Evolutionary conservation across 2,797 vertebrate species (phyloP).

Genomic region (Siniperca scherzeri): DNA sequence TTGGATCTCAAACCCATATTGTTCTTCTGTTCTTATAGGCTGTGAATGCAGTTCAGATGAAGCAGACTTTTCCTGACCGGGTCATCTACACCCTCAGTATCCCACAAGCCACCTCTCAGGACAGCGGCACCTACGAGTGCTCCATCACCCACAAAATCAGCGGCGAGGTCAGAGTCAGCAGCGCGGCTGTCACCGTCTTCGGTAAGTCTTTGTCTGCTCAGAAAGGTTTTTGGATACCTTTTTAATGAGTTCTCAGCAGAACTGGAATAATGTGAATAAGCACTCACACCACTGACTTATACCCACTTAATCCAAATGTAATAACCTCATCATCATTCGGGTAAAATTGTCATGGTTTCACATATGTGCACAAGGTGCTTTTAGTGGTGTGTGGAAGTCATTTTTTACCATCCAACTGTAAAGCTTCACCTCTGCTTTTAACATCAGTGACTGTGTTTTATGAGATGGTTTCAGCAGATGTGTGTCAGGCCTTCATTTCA

Average conservation of each 20-base stretch:
- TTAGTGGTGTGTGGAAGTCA: conserved; percentile 54
- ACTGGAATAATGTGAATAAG: conserved; percentile 1
- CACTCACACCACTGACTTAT: neutral
- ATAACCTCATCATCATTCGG: conserved; percentile 42
- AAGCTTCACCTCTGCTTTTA: conserved; percentile 79
- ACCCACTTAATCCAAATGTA: conserved; percentile 36
- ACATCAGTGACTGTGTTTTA: conserved; percentile 78
- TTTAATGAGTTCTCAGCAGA: neutral
- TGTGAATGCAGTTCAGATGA: conserved; percentile 73
- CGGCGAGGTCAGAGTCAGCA: conserved; percentile 85
- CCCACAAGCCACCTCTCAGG: conserved; percentile 87
- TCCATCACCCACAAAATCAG: conserved; percentile 84
- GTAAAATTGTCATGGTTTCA: conserved; percentile 37
- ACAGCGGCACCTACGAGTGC: conserved; percentile 94
- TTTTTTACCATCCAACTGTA: conserved; percentile 56
- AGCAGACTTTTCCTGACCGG: conserved; percentile 65
- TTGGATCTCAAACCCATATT: conserved; percentile 10
- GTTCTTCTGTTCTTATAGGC: conserved; percentile 82
- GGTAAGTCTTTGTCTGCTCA: conserved; percentile 81
- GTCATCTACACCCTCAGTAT: conserved; percentile 90
- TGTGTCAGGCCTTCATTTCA: conserved; percentile 63
- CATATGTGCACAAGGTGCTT: conserved; percentile 36
- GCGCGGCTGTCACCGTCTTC: conserved; percentile 88
- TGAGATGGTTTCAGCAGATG: conserved; percentile 81
- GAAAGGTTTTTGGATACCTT: conserved; percentile 8